Evolutionary conservation across 2,888 invertebrate genomes (phyloP), one percentile per base, ranked within the genome.

Genomic region (Philereme transversata): DNA sequence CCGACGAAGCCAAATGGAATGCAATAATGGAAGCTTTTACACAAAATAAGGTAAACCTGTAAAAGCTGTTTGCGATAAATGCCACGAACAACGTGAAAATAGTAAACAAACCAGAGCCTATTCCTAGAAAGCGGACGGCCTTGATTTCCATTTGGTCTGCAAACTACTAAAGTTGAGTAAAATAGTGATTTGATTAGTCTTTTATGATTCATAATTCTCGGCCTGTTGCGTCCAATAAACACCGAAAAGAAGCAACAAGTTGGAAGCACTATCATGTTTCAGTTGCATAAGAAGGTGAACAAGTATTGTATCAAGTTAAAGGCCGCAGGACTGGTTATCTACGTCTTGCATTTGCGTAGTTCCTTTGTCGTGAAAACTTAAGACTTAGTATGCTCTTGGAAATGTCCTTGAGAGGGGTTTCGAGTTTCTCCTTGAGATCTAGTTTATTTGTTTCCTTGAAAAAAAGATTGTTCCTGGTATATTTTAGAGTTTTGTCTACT

Each of bases 251-350:
- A 57, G 56, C 58, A 65, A 60, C 60, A 58, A 51, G 54, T 57
- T 44, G 45, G 38, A 45, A 40, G 4, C 34, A 22, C 5, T 4
- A 59, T 67, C 62, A 65, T 52, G 55, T 69, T 67, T 61, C 60
- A 38, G 43, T 66, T 70, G 67, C 69, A 63, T 66, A 69, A 64
- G 60, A 62, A 65, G 66, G 61, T 59, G 57, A 62, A 54, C 68
- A 58, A 46, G 61, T 62, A 49, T 59, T 41, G 64, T 64, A 65
- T 63, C 62, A 62, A 50, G 51, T 59, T 64, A 51, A 51, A 70
- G 65, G 67, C 60, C 60, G 51, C 2, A 11, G 6, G 41, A 47
- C 58, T 51, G 67, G 57, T 61, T 49, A 33, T 45, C 41, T 41
- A 4, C 38, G 55, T 40, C 40, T 50, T 44, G 10, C 47, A 47